Percentiles rank a stretch among this genome's conserved stretches.
These are phyloP conservation scores for Procambarus virginalis DNA, from an alignment of 1,140 invertebrate genomes.

Conservation along the genomic window DNA sequence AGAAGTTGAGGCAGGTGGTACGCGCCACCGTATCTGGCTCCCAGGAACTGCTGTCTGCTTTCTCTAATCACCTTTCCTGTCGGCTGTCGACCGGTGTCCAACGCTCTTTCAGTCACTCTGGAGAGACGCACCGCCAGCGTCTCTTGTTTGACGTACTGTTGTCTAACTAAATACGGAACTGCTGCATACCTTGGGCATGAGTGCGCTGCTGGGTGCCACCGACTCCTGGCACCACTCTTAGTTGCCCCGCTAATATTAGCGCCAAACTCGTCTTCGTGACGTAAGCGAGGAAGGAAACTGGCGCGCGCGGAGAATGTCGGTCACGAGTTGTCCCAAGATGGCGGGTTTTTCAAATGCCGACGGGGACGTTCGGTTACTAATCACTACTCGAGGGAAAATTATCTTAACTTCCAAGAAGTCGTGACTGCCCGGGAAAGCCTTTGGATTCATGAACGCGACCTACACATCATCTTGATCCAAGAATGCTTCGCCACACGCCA, in stretches of 20 bases:
- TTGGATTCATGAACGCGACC: background rate
- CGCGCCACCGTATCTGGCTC: background rate
- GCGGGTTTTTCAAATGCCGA: slow-evolving; percentile 4
- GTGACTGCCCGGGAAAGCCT: background rate
- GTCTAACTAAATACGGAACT: slow-evolving; percentile 25
- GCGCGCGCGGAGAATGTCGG: slow-evolving; percentile 35
- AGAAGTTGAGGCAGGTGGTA: background rate
- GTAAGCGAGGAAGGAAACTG: slow-evolving; percentile 49
- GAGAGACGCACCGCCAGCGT: background rate
- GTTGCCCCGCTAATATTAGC: slow-evolving; percentile 39
- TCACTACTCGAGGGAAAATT: background rate
- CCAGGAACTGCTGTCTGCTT: background rate
- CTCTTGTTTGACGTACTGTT: background rate
- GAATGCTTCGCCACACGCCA: too few species aligned
- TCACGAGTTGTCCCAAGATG: slow-evolving; percentile 42
- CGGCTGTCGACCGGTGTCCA: background rate
- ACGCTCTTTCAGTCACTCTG: background rate
- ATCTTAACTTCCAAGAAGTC: background rate
- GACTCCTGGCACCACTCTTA: slow-evolving; percentile 8
- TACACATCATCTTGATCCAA: too few species aligned
- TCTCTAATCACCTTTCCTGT: background rate
- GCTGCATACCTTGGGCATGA: slow-evolving; percentile 24
- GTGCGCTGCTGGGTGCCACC: slow-evolving; percentile 15
- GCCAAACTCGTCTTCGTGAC: slow-evolving; percentile 35
- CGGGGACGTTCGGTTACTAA: background rate